A percentile compares a stretch with the other conserved stretches of the same genome.
Evolutionary conservation across 2,888 invertebrate species (phyloP).

Genomic region (Stictocephala bisonia): DNA sequence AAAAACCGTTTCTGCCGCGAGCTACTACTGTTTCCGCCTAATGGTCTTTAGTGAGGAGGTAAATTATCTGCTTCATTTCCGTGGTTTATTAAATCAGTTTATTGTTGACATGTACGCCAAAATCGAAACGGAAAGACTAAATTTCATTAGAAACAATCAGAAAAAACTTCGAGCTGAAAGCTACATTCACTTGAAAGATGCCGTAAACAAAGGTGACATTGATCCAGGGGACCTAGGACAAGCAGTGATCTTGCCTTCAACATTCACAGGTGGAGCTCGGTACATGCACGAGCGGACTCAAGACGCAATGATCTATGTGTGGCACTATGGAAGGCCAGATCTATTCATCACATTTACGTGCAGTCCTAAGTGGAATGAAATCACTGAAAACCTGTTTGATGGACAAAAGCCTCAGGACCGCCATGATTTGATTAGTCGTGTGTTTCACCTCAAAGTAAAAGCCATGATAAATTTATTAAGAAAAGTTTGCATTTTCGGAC

Average conservation of each 20-base stretch:
- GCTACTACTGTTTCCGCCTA: too few relatives aligned
- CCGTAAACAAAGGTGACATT: conserved; percentile 48
- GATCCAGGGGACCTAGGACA: conserved; percentile 47
- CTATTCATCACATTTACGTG: conserved; percentile 63
- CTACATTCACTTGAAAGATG: conserved; percentile 57
- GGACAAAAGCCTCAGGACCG: conserved; percentile 56
- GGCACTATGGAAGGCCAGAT: conserved; percentile 62
- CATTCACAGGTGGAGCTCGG: conserved; percentile 62
- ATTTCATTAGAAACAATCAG: conserved; percentile 53
- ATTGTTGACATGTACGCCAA: conserved; percentile 52
- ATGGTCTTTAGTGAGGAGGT: too few relatives aligned
- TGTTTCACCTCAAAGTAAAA: conserved; percentile 59
- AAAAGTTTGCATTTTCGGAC: conserved; percentile 57
- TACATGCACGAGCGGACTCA: conserved; percentile 63
- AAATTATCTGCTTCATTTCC: too few relatives aligned
- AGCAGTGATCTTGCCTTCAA: conserved; percentile 58
- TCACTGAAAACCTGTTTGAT: conserved; percentile 53
- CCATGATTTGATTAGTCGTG: conserved; percentile 58
- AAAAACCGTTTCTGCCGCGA: too few relatives aligned
- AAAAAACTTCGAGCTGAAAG: conserved; percentile 54
- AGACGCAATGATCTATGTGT: conserved; percentile 62
- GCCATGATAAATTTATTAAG: conserved; percentile 50
- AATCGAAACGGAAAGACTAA: conserved; percentile 55
- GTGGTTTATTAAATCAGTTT: conserved; percentile 47
- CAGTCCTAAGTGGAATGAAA: conserved; percentile 62